A percentile compares a stretch with the other conserved stretches of the same genome.
Conservation (phyloP, 1,140 invertebrate genomes). For the Wasmannia auropunctata region DNA sequence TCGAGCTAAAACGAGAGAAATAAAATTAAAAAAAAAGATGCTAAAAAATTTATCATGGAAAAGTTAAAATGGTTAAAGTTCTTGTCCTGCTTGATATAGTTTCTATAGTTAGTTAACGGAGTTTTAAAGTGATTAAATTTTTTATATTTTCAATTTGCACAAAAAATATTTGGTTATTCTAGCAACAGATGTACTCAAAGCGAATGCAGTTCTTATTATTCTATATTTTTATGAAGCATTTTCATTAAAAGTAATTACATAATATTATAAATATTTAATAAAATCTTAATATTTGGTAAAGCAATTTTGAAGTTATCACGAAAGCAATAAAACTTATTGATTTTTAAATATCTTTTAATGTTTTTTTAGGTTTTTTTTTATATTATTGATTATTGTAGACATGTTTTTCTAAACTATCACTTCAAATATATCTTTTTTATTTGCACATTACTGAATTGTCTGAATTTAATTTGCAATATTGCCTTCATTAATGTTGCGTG, state of each 20-base stretch:
- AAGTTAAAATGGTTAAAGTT: constrained; percentile 41
- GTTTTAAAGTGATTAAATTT: background rate
- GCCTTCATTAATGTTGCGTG: background rate
- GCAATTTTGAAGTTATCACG: background rate
- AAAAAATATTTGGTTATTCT: background rate
- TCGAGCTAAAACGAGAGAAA: constrained; percentile 3
- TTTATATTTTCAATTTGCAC: constrained; percentile 1
- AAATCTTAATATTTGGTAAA: background rate
- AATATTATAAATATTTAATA: background rate
- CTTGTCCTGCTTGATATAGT: background rate
- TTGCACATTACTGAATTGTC: background rate
- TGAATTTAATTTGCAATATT: constrained; percentile 28
- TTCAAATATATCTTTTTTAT: constrained; percentile 15
- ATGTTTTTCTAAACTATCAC: no score
- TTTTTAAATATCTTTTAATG: background rate
- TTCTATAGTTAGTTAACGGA: constrained; percentile 16
- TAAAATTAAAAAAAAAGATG: constrained; percentile 17
- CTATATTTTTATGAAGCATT: background rate
- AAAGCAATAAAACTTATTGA: background rate
- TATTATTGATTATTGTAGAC: no score
- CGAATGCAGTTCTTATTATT: background rate
- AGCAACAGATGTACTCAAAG: background rate
- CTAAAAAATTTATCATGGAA: constrained; percentile 10
- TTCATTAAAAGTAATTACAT: background rate
- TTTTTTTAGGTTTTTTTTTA: background rate